Evolutionary conservation across 2,888 invertebrate genomes (phyloP), one percentile per base, ranked within the genome.

Genomic region (Tyria jacobaeae): DNA sequence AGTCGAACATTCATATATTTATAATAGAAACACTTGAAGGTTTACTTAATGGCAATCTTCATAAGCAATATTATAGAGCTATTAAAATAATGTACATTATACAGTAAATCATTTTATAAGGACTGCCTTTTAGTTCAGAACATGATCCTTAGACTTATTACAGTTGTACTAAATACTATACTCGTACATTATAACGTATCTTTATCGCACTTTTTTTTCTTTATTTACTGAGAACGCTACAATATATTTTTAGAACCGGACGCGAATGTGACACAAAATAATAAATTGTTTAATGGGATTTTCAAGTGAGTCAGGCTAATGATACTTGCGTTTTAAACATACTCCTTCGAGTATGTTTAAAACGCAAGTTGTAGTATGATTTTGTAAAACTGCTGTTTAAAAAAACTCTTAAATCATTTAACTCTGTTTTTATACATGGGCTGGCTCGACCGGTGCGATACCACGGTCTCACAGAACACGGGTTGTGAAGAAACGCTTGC

Each of bases 241-340:
- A 9, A 34, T 9, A 34, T 6, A 34, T 1, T 6, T 31, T 31
- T 5, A 2, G 10, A 25, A 21, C 24, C 35, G 51, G 37, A 49
- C 41, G 35, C 47, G 44, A 44, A 51, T 52, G 24, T 37, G 57
- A 25, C 25, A 48, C 17, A 31, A 56, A 44, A 31, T 49, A 58
- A 35, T 59, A 63, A 58, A 53, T 60, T 27, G 47, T 58, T 47
- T 41, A 63, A 64, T 67, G 50, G 17, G 39, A 57, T 50, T 49
- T 56, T 53, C 24, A 34, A 49, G 53, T 70, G 70, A 70, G 53
- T 63, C 64, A 64, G 60, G 25, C 37, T 9, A 15, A 9, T n/a
- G 25, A 50, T 27, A 52, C 61, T 64, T 67, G 63, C 51, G 49
- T 62, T 70, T 70, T 72, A 62, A 59, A 61, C 59, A 34, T n/a